A percentile compares a stretch with the other conserved stretches of the same genome.
phyloP scores from a whole-genome alignment of 1,140 invertebrate genomes.

The Zophobas morio region DNA sequence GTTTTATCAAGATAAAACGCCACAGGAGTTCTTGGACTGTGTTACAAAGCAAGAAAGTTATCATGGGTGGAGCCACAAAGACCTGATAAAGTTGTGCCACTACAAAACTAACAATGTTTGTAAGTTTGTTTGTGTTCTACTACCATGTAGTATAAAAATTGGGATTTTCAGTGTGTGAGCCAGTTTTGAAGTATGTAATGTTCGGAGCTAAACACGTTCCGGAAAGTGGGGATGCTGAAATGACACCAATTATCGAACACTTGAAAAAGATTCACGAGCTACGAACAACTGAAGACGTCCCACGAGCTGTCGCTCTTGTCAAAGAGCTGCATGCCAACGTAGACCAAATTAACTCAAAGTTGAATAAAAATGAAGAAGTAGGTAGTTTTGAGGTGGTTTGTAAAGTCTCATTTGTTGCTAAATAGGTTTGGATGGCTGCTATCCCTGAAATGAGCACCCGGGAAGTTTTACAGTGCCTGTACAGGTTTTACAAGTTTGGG shows the following conservation, averaged over 20 bases:
- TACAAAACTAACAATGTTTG: conserved; percentile 67
- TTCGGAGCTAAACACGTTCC: conserved; percentile 41
- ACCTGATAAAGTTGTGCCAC: conserved; percentile 78
- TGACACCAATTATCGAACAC: conserved; percentile 50
- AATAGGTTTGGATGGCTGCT: conserved; percentile 61
- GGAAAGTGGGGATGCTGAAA: conserved; percentile 47
- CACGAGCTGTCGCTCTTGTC: conserved; percentile 49
- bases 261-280: conserved; percentile 51
- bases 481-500: conserved; percentile 61
- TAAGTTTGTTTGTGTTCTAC: conserved; percentile 57
- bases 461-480: conserved; percentile 57
- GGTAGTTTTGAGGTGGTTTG: neutral
- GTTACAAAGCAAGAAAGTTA: conserved; percentile 72
- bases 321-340: conserved; percentile 51
- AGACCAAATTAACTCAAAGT: conserved; percentile 50
- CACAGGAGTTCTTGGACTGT: conserved; percentile 71
- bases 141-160: neutral
- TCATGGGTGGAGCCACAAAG: conserved; percentile 78
- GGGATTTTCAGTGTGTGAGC: conserved; percentile 51
- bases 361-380: conserved; percentile 50
- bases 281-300: conserved; percentile 48
- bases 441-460: conserved; percentile 59
- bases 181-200: conserved; percentile 58
- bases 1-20: conserved; percentile 73
- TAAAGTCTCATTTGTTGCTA: conserved; percentile 17